phyloP scores from a whole-genome alignment of 2,113 vertebrate species.

The Eurystomus gularis region DNA sequence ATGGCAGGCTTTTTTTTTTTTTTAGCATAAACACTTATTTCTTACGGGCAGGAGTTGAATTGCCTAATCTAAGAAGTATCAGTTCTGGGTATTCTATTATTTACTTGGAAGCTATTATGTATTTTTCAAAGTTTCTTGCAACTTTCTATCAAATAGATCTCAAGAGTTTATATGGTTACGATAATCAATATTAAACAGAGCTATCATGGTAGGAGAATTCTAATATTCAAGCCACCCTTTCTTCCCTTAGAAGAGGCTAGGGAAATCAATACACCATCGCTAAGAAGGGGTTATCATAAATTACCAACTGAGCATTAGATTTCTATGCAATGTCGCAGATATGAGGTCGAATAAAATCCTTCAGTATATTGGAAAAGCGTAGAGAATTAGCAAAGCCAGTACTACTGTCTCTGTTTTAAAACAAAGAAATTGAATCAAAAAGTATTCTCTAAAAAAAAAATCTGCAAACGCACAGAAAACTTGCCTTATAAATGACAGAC shows the following conservation, averaged over 20 bases:
- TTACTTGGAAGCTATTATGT: conserved; percentile 54
- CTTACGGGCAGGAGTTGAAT: background rate
- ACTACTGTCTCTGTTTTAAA: background rate
- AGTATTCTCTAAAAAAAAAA: background rate
- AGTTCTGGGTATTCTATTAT: conserved; percentile 50
- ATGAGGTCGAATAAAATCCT: background rate
- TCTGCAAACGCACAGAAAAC: background rate
- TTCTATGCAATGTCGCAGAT: background rate
- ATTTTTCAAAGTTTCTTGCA: conserved; percentile 39
- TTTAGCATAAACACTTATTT: conserved; percentile 45
- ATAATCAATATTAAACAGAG: conserved; percentile 57
- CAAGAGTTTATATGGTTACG: conserved; percentile 40
- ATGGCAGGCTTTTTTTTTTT: conserved; percentile 32
- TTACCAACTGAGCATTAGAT: conserved; percentile 34
- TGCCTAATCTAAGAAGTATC: conserved; percentile 10
- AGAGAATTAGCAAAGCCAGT: background rate
- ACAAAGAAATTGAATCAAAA: background rate
- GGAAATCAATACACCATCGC: conserved; percentile 49
- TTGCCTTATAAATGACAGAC: background rate
- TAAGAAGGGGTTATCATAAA: conserved; percentile 57
- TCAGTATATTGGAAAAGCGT: background rate
- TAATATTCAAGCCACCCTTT: conserved; percentile 35
- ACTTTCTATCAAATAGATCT: conserved; percentile 37
- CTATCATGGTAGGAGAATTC: background rate
- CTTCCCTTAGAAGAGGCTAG: background rate